A percentile compares a stretch with the other conserved stretches of the same genome.
Conservation (phyloP, 1,140 invertebrate species). For the Drosophila repletoides region DNA sequence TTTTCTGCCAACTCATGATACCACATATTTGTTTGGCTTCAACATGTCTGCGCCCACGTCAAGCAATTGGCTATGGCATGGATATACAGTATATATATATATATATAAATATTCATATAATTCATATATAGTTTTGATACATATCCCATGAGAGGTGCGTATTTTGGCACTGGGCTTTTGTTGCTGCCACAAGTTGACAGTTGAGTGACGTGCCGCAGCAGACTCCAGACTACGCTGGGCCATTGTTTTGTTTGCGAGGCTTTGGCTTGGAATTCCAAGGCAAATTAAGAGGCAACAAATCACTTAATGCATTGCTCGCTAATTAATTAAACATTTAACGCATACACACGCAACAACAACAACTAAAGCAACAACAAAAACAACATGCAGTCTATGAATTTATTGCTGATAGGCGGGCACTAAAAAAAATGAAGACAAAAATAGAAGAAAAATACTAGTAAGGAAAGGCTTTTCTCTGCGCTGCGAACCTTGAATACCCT, state of each 20-base stretch:
- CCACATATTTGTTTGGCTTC: conserved; percentile 39
- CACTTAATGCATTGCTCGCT: conserved; percentile 48
- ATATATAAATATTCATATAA: too few relatives aligned
- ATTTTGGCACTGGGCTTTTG: conserved; percentile 24
- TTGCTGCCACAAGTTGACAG: conserved; percentile 63
- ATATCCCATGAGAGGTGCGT: conserved; percentile 35
- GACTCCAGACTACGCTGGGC: background rate
- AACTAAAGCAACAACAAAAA: too few relatives aligned
- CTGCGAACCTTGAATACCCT: too few relatives aligned
- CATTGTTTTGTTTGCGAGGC: conserved; percentile 5
- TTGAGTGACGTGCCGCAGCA: conserved; percentile 47
- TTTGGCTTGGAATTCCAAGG: background rate
- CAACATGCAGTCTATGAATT: conserved; percentile 54
- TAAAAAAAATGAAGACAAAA: background rate
- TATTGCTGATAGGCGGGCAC: conserved; percentile 30
- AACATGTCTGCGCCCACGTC: conserved; percentile 65
- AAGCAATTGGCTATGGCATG: conserved; percentile 55
- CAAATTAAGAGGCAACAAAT: conserved; percentile 32
- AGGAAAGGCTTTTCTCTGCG: too few relatives aligned
- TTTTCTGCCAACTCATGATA: conserved; percentile 37
- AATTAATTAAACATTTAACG: conserved; percentile 78
- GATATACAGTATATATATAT: too few relatives aligned
- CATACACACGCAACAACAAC: conserved; percentile 53
- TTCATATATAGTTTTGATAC: too few relatives aligned
- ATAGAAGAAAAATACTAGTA: too few relatives aligned